phyloP scores from a whole-genome alignment of 2,113 vertebrate species.

The Psophia crepitans region DNA sequence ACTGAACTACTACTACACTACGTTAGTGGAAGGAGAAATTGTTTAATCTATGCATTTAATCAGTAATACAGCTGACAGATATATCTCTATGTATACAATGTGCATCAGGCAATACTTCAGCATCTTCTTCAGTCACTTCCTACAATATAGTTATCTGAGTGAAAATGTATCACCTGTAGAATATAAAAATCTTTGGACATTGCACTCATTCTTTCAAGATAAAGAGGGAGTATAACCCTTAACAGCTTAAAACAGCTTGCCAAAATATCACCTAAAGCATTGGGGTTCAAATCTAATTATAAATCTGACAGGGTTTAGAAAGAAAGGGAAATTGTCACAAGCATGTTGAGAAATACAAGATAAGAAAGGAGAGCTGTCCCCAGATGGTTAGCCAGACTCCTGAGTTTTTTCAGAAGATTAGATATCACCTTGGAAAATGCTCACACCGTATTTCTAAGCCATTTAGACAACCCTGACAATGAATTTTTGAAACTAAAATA shows the following conservation, averaged over 20 bases:
- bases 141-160: background rate
- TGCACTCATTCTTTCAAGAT: background rate
- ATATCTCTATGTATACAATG: background rate
- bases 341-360: background rate
- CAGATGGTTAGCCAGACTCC: background rate
- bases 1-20: background rate
- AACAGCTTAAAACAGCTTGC: background rate
- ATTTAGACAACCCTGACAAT: background rate
- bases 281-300: constrained; percentile 2
- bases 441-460: background rate
- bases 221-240: background rate
- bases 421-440: background rate
- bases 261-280: constrained; percentile 19
- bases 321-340: constrained; percentile 7
- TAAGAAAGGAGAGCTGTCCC: background rate
- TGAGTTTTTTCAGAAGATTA: constrained; percentile 20
- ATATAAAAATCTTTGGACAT: background rate
- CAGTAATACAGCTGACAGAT: background rate
- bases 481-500: background rate
- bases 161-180: background rate
- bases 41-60: background rate
- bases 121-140: background rate
- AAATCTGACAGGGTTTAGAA: background rate
- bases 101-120: background rate
- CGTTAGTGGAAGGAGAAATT: background rate